Conservation (phyloP, 2,797 vertebrate species). For the Atherinosoma microstoma region DNA sequence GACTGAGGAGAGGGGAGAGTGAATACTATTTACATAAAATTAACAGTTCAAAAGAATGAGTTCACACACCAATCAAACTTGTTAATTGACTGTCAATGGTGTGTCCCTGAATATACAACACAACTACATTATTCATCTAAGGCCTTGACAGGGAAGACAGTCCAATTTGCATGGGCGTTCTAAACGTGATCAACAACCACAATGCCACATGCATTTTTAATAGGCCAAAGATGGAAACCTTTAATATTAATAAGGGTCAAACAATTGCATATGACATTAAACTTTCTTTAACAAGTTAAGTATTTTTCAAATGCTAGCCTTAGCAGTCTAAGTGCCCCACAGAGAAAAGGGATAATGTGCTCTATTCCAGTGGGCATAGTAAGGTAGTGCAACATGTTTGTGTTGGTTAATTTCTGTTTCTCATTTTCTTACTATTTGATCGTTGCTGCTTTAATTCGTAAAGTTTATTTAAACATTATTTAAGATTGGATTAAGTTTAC, state of each 20-base stretch:
- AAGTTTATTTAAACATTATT: constrained; percentile 5
- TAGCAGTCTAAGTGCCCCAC: constrained; percentile 68
- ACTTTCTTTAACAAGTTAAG: constrained; percentile 84
- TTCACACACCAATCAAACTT: constrained; percentile 99
- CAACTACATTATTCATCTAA: constrained; percentile 99
- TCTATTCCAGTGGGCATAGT: constrained; percentile 25
- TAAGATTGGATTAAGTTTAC: background rate
- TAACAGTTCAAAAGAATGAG: constrained; percentile 99
- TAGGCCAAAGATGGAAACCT: constrained; percentile 87
- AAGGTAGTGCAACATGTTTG: constrained; percentile 33
- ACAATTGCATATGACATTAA: constrained; percentile 93
- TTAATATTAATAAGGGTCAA: constrained; percentile 98
- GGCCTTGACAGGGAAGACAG: constrained; percentile 97
- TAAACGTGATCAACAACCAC: constrained; percentile 99
- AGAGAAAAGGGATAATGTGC: constrained; percentile 58
- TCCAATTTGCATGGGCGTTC: constrained; percentile 99
- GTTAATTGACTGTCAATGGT: constrained; percentile 99
- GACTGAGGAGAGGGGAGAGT: constrained; percentile 82
- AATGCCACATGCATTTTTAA: constrained; percentile 99
- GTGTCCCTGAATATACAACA: constrained; percentile 99
- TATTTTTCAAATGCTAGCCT: constrained; percentile 80
- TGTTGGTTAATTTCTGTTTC: constrained; percentile 24
- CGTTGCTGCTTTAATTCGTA: constrained; percentile 17
- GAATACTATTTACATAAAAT: constrained; percentile 99
- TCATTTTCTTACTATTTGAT: constrained; percentile 19